A percentile compares a stretch with the other conserved stretches of the same genome.
phyloP scores from a whole-genome alignment of 1,140 invertebrate genomes.

The Dermatophagoides farinae region DNA sequence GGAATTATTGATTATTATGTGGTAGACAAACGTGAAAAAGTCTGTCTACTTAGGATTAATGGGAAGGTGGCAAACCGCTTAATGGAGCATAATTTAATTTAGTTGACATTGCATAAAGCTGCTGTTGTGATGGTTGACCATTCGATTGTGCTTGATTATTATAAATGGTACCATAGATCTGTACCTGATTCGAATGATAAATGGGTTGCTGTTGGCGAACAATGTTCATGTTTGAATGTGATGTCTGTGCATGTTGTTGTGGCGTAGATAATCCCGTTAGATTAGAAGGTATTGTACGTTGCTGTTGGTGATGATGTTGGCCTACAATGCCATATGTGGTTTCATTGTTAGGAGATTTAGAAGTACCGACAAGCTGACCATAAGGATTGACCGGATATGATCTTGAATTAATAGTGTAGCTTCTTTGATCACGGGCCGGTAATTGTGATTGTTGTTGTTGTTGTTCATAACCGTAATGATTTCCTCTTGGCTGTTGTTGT shows the following conservation, averaged over 20 bases:
- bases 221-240: not conserved
- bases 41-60: too few relatives aligned
- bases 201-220: conserved; percentile 6
- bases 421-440: not conserved
- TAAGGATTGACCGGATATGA: not conserved
- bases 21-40: too few relatives aligned
- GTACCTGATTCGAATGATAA: conserved; percentile 4
- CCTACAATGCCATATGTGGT: not conserved
- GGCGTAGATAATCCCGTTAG: not conserved
- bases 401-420: not conserved
- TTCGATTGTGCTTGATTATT: not conserved
- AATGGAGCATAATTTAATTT: too few relatives aligned
- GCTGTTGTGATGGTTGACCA: not conserved
- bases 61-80: too few relatives aligned
- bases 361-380: too few relatives aligned
- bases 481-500: not conserved
- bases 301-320: not conserved
- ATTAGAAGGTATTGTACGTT: not conserved
- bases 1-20: not conserved
- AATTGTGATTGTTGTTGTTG: not conserved
- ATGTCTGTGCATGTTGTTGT: not conserved
- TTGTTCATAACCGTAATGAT: conserved; percentile 7
- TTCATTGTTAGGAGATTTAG: not conserved
- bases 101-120: too few relatives aligned
- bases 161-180: conserved; percentile 8